phyloP scores from a whole-genome alignment of 1,140 invertebrate species.

The Archivesica marissinica region DNA sequence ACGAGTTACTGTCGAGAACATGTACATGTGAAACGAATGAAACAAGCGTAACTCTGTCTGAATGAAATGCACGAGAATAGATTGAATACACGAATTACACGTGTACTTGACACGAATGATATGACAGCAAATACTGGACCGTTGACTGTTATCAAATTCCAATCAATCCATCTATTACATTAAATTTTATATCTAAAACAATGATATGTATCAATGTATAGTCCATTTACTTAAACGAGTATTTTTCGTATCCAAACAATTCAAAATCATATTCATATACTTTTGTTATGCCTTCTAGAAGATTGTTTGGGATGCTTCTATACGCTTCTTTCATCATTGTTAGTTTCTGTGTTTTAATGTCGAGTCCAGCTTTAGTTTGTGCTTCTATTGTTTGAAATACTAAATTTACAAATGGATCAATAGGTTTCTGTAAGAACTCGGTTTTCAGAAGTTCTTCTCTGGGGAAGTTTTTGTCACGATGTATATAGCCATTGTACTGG shows the following conservation, averaged over 20 bases:
- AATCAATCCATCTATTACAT: too few species aligned
- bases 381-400: neutral
- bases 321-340: conserved; percentile 43
- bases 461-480: conserved; percentile 13
- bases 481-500: conserved; percentile 55
- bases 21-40: too few species aligned
- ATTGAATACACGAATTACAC: too few species aligned
- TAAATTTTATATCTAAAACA: too few species aligned
- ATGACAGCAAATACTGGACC: too few species aligned
- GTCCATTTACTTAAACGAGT: neutral
- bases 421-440: neutral
- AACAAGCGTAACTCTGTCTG: too few species aligned
- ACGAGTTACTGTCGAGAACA: too few species aligned
- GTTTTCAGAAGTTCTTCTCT: neutral
- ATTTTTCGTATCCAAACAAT: conserved; percentile 40
- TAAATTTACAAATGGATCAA: neutral
- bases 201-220: conserved; percentile 66
- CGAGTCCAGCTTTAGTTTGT: neutral
- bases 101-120: too few species aligned
- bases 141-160: too few species aligned
- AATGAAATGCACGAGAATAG: too few species aligned
- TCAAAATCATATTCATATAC: conserved; percentile 52
- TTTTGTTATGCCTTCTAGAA: neutral
- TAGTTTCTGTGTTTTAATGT: conserved; percentile 2
- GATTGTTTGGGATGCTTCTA: neutral